These are phyloP conservation scores for Lacanobia oleracea DNA, from an alignment of 2,888 invertebrate species.

Conservation along the genomic window DNA sequence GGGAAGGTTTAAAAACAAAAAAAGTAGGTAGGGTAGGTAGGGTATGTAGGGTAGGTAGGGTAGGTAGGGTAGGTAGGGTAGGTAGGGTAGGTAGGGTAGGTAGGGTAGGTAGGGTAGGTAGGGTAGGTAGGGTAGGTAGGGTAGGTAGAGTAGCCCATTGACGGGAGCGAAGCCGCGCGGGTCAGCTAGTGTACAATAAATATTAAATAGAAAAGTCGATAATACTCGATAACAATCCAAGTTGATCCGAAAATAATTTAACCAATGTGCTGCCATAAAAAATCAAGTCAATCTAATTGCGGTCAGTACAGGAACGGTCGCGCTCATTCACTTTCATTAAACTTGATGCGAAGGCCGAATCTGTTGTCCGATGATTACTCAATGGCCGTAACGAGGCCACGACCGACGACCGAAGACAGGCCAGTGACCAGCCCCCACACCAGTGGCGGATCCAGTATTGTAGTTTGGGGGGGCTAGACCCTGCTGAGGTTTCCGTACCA, in stretches of 20 bases:
- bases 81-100: no score
- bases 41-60: no score
- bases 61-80: no score
- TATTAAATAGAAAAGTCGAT: background rate
- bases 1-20: no score
- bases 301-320: slow-evolving; percentile 19
- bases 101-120: no score
- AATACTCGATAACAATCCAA: background rate
- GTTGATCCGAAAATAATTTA: slow-evolving; percentile 8
- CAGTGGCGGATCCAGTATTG: background rate
- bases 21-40: no score
- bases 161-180: no score
- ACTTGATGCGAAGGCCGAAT: slow-evolving; percentile 61
- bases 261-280: slow-evolving; percentile 7
- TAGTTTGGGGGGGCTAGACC: no score
- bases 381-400: slow-evolving; percentile 51
- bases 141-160: no score
- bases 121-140: no score
- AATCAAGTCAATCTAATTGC: slow-evolving; percentile 40
- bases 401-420: slow-evolving; percentile 17
- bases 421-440: slow-evolving; percentile 44
- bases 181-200: no score
- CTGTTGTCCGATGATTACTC: slow-evolving; percentile 54
- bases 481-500: no score
- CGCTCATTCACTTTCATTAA: slow-evolving; percentile 61